A percentile compares a stretch with the other conserved stretches of the same genome.
Conservation (phyloP, 1,140 invertebrate species). For the Papilio dardanus region DNA sequence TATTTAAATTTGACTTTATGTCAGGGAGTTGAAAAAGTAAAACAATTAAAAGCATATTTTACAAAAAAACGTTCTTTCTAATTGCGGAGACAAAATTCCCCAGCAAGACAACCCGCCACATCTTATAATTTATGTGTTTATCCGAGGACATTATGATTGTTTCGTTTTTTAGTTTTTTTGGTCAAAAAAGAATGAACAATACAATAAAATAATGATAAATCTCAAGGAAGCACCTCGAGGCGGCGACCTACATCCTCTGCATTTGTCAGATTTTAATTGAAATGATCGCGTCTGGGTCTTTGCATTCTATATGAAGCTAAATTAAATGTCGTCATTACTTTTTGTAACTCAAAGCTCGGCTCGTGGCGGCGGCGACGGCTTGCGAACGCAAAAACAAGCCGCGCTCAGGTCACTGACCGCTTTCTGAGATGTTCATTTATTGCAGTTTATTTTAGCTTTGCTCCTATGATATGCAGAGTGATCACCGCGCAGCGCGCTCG, state of each 20-base stretch:
- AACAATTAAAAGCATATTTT: too few relatives aligned
- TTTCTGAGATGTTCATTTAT: background rate
- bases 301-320: background rate
- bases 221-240: conserved; percentile 4
- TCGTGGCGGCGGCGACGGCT: background rate
- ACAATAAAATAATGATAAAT: background rate
- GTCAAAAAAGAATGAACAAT: background rate
- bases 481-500: background rate
- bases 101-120: too few relatives aligned
- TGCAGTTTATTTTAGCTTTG: conserved; percentile 5
- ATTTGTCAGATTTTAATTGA: background rate
- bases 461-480: background rate
- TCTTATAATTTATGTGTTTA: too few relatives aligned
- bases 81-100: too few relatives aligned
- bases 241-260: background rate
- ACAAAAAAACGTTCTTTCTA: too few relatives aligned
- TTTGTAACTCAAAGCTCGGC: background rate
- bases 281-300: too few relatives aligned
- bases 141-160: background rate
- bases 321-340: background rate
- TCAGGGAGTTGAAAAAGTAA: too few relatives aligned
- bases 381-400: background rate
- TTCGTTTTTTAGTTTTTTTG: background rate
- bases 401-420: conserved; percentile 2
- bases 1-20: too few relatives aligned